These are phyloP conservation scores for Caenorhabditis brenneri DNA, from an alignment of 1,140 invertebrate species.

Conservation along the genomic window DNA sequence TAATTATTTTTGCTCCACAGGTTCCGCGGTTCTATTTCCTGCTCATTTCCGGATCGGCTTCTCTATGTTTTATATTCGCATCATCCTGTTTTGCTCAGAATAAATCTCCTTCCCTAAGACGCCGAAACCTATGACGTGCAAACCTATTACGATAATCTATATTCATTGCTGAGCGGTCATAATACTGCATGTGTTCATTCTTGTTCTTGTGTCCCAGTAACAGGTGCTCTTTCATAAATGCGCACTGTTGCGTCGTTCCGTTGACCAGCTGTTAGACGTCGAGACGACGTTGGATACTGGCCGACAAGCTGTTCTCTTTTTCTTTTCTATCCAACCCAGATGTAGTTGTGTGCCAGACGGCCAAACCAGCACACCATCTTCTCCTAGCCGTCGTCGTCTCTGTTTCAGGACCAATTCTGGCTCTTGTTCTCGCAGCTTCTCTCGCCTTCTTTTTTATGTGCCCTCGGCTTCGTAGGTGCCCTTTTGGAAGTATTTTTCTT, in stretches of 20 bases:
- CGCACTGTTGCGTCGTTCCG: not conserved
- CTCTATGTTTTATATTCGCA: too few relatives aligned
- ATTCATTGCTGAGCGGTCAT: not conserved
- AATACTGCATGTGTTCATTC: not conserved
- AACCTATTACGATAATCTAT: not conserved
- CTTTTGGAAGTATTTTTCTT: not conserved
- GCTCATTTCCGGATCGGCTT: too few relatives aligned
- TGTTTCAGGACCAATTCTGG: not conserved
- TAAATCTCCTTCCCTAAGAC: too few relatives aligned
- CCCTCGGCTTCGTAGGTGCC: not conserved
- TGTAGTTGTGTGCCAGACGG: not conserved
- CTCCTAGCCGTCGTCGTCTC: slow-evolving; percentile 11
- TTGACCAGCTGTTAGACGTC: not conserved
- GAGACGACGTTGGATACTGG: too few relatives aligned
- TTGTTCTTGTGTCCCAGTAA: not conserved
- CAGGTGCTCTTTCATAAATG: not conserved
- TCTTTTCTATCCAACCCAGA: not conserved
- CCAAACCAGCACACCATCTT: not conserved
- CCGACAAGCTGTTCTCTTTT: not conserved
- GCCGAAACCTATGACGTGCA: too few relatives aligned
- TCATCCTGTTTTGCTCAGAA: too few relatives aligned
- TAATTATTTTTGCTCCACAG: too few relatives aligned
- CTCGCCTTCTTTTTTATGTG: not conserved
- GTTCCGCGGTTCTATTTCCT: too few relatives aligned
- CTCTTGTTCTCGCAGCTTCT: not conserved